Conservation (phyloP, 2,888 invertebrate species). For the Drosophila seclusa region DNA sequence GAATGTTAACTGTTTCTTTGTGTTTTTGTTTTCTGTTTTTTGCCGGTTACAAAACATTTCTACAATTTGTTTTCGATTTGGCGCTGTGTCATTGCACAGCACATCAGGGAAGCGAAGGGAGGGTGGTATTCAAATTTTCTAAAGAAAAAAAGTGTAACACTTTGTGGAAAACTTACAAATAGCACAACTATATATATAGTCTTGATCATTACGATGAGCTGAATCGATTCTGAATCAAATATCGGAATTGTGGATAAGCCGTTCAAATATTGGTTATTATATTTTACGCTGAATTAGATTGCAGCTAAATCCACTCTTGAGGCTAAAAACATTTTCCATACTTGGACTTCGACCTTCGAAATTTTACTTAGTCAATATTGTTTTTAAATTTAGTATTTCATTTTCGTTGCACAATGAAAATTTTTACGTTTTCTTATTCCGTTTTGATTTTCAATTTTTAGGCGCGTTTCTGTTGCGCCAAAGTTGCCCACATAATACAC, state of each 20-base stretch:
- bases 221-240: background rate
- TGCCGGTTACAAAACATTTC: slow-evolving; percentile 75
- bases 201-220: background rate
- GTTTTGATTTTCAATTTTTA: slow-evolving; percentile 35
- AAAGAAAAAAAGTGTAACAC: background rate
- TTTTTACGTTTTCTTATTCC: slow-evolving; percentile 4
- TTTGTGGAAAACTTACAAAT: background rate
- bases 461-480: slow-evolving; percentile 63
- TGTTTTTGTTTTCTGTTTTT: slow-evolving; percentile 28
- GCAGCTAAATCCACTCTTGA: background rate
- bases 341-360: background rate
- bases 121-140: slow-evolving; percentile 2
- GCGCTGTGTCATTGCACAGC: slow-evolving; percentile 56
- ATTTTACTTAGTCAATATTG: background rate
- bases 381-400: background rate
- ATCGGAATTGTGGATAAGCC: background rate
- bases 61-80: slow-evolving; percentile 36
- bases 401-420: background rate
- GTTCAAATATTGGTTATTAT: background rate
- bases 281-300: background rate
- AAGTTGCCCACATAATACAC: slow-evolving; percentile 69
- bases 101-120: background rate
- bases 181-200: too few relatives aligned
- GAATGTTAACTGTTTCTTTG: slow-evolving; percentile 61
- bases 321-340: background rate